phyloP scores from a whole-genome alignment of 2,888 invertebrate species.

The Drosophila pseudotakahashii region DNA sequence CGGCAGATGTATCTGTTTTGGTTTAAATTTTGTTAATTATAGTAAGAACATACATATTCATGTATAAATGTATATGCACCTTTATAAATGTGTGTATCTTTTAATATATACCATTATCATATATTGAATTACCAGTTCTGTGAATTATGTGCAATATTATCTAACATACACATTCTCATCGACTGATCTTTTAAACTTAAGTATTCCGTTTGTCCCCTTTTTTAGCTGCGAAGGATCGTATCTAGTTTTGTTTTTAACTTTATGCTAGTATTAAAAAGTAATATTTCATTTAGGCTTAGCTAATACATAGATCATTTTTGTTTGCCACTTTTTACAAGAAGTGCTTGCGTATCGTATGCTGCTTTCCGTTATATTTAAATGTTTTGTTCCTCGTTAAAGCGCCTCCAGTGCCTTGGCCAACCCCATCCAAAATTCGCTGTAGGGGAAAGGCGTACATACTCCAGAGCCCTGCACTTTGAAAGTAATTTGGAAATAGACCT shows the following conservation, averaged over 20 bases:
- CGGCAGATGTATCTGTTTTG: conserved; percentile 36
- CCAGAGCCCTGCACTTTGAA: conserved; percentile 8
- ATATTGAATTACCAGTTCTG: conserved; percentile 74
- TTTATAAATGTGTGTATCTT: conserved; percentile 28
- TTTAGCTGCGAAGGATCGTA: conserved; percentile 37
- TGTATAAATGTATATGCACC: conserved; percentile 25
- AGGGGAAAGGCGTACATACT: neutral
- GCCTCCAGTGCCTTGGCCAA: conserved; percentile 35
- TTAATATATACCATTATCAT: conserved; percentile 43
- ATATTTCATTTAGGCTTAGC: conserved; percentile 69
- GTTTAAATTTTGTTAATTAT: conserved; percentile 48
- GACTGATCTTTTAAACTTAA: conserved; percentile 32
- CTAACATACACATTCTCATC: conserved; percentile 42
- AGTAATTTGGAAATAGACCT: conserved; percentile 4
- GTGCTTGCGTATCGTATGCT: conserved; percentile 53
- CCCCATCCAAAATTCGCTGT: neutral
- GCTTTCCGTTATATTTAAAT: conserved; percentile 22
- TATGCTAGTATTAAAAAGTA: conserved; percentile 78
- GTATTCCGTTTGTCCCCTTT: conserved; percentile 36
- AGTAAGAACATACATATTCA: conserved; percentile 28
- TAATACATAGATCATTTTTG: conserved; percentile 68
- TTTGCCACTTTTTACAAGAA: conserved; percentile 70
- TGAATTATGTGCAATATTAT: conserved; percentile 65
- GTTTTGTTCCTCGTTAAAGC: conserved; percentile 24
- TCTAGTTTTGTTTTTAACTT: conserved; percentile 56